These are phyloP conservation scores for Aplidium turbinatum DNA, from an alignment of 23 tunicate species.

Conservation along the genomic window DNA sequence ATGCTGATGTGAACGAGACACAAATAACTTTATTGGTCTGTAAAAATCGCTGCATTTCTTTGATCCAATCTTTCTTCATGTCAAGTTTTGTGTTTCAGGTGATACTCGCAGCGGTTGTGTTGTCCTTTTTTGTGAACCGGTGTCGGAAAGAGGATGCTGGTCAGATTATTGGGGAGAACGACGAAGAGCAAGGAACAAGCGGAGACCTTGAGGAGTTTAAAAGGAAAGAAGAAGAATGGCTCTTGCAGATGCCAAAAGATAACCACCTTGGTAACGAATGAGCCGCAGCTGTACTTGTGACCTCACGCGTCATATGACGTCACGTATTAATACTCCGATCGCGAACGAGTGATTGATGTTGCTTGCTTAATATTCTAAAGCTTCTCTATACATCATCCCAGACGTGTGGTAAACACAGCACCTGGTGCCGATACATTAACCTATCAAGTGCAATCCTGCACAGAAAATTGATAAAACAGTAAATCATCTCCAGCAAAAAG, in stretches of 20 bases:
- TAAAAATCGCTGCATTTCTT: not conserved
- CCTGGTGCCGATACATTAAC: too few species aligned
- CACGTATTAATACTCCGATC: too few species aligned
- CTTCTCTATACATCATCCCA: too few species aligned
- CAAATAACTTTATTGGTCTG: not conserved
- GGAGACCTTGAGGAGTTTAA: conserved; percentile 30
- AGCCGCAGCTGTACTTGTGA: too few species aligned
- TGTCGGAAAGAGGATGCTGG: conserved; percentile 41
- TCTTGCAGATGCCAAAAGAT: conserved; percentile 42
- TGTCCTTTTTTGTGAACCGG: conserved; percentile 62
- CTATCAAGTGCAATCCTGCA: too few species aligned
- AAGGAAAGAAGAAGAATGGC: conserved; percentile 45
- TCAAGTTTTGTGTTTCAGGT: conserved; percentile 40
- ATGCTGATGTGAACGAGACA: not conserved
- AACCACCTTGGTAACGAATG: conserved; percentile 33
- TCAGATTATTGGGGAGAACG: conserved; percentile 37
- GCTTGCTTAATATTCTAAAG: too few species aligned
- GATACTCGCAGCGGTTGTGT: conserved; percentile 39
- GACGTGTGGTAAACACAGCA: too few species aligned
- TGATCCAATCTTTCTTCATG: not conserved
- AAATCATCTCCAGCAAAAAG: too few species aligned
- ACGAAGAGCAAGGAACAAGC: conserved; percentile 19
- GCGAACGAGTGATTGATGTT: too few species aligned
- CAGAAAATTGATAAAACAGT: too few species aligned
- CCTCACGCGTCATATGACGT: not conserved